These are phyloP conservation scores for Neoitamus cyanurus DNA, from an alignment of 2,888 invertebrate genomes.

Conservation along the genomic window DNA sequence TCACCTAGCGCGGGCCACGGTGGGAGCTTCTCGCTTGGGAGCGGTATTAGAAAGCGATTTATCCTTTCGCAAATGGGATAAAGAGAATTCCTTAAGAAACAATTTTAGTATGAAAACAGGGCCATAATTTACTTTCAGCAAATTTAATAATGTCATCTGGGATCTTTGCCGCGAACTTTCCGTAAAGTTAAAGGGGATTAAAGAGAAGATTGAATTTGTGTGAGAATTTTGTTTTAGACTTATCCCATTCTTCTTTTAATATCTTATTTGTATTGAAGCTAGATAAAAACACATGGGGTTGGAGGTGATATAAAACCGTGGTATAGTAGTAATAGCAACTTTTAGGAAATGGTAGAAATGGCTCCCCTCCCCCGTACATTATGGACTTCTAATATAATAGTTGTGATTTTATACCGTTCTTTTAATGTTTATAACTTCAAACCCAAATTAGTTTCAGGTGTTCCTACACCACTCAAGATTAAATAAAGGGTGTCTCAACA, in stretches of 20 bases:
- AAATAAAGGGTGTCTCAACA: no score
- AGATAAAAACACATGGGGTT: background rate
- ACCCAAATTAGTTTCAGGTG: no score
- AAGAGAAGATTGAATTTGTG: background rate
- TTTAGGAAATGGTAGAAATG: no score
- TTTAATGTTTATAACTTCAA: no score
- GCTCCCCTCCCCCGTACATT: no score
- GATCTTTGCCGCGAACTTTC: background rate
- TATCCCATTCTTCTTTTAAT: no score
- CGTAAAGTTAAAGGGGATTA: background rate
- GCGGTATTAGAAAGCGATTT: constrained; percentile 28
- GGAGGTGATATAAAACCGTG: background rate
- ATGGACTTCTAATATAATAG: no score
- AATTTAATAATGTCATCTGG: constrained; percentile 20
- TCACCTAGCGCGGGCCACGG: constrained; percentile 11
- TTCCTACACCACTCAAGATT: no score
- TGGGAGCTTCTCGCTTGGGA: background rate
- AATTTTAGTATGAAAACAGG: background rate
- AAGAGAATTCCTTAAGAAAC: background rate
- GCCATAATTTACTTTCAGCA: constrained; percentile 9
- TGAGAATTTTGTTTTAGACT: background rate
- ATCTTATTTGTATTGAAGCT: background rate
- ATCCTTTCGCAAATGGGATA: constrained; percentile 13
- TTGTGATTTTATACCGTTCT: no score
- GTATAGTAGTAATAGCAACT: no score